These are phyloP conservation scores for Pollenia griseotomentosa DNA, from an alignment of 2,888 invertebrate species.

Conservation along the genomic window DNA sequence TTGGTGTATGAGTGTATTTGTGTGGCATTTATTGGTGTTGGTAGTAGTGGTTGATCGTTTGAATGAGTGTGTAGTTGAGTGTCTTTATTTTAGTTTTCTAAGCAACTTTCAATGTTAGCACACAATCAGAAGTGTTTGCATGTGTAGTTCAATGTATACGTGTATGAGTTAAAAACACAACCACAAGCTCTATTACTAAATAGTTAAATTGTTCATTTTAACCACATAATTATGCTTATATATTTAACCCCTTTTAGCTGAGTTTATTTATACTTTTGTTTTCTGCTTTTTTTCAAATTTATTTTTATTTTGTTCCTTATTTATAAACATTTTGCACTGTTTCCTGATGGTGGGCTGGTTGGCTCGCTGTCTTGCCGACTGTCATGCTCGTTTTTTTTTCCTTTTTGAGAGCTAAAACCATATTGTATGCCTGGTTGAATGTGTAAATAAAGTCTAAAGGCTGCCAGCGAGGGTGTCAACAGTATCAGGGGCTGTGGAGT, in stretches of 20 bases:
- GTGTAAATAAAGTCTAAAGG: not conserved
- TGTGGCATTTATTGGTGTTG: slow-evolving; percentile 21
- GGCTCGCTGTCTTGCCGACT: not conserved
- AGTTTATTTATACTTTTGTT: slow-evolving; percentile 46
- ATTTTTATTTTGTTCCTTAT: slow-evolving; percentile 12
- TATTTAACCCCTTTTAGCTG: slow-evolving; percentile 78
- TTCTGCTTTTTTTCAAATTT: slow-evolving; percentile 24
- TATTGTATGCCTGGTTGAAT: not conserved
- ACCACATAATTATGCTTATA: slow-evolving; percentile 80
- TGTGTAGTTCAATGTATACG: not conserved
- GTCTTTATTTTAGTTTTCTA: slow-evolving; percentile 48
- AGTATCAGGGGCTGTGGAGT: not conserved
- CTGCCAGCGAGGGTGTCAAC: not conserved
- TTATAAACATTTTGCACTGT: not conserved
- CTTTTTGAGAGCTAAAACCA: not conserved
- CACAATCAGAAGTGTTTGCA: not conserved
- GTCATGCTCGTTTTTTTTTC: slow-evolving; percentile 8
- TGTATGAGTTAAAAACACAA: slow-evolving; percentile 11
- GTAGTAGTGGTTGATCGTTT: not conserved
- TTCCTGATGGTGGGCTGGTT: slow-evolving; percentile 5
- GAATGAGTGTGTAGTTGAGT: slow-evolving; percentile 18
- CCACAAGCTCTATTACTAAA: slow-evolving; percentile 42
- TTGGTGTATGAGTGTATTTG: not conserved
- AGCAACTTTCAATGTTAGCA: not conserved
- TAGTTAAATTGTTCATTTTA: slow-evolving; percentile 73